Base-by-base conservation (phyloP, 1,140 invertebrate genomes). In the Dreissena polymorpha region DNA sequence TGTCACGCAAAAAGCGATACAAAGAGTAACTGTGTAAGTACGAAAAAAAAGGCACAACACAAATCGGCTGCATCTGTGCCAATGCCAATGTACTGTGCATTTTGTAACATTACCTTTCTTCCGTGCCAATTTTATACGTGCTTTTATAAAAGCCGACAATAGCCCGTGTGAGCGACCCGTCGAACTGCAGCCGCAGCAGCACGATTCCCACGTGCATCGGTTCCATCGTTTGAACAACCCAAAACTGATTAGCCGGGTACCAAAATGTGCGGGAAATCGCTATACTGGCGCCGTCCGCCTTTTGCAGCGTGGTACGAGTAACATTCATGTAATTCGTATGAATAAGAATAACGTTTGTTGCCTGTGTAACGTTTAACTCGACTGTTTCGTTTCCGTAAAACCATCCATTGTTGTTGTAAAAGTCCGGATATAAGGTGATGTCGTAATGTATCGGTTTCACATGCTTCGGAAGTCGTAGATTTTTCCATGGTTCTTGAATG, bases 81-180 rank as follows among this genome's bases (percentile, higher is more conserved):
- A 8, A 39, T 39, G 39, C 39, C 3, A 39, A 39, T 2, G 39
- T n/a, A 68, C 12, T 65, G 18, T 55, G 63, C n/a, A 72, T 27
- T 29, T 64, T 64, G 18, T 50, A 70, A 16, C 71, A 89, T 94
- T 90, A 87, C 91, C 90, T 91, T 60, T 82, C 87, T 80, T 91
- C 25, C 0, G 39, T 39, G 39, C 39, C 39, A 39, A 39, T 8
- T 39, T 39, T 94, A 91, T 97, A 97, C 39, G 93, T 94, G 90
- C 96, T 97, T 64, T 95, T 94, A 91, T 97, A 97, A 87, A 97
- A 95, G 0, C 97, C 97, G 23, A 95, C 95, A 76, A 96, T 96
- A 67, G 95, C 93, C 7, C 93, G 93, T 1, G 92, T 93, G 18
- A 97, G 91, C 14, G 93, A 95, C 12, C 96, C 97, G 75, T 94